Conservation (phyloP, 2,797 vertebrate genomes). For the Galaxias olidus region DNA sequence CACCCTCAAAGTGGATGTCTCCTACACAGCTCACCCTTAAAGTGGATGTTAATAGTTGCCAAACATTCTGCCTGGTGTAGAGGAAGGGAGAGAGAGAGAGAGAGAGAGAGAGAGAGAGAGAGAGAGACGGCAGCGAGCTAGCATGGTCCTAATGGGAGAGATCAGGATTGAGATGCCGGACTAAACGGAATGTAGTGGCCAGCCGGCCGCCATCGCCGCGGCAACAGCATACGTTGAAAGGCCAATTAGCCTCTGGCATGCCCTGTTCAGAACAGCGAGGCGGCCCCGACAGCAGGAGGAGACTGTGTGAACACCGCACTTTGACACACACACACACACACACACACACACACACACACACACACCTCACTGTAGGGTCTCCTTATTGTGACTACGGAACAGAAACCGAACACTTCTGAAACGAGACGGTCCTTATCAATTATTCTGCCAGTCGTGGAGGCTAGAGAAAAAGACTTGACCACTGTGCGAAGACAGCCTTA, state of each 20-base stretch:
- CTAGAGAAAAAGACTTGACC: too few relatives aligned
- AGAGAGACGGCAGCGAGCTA: neutral
- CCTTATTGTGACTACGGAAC: neutral
- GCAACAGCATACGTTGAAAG: conserved; percentile 5
- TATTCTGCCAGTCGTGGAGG: too few relatives aligned
- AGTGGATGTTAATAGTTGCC: too few relatives aligned
- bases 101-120: neutral
- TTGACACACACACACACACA: neutral
- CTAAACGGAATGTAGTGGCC: conserved; percentile 8
- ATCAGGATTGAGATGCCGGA: conserved; percentile 14
- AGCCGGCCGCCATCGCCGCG: neutral
- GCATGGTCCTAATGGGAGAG: conserved; percentile 17
- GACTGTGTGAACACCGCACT: neutral
- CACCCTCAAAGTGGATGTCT: too few relatives aligned
- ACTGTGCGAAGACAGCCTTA: too few relatives aligned
- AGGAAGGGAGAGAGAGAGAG: neutral
- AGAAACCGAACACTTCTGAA: too few relatives aligned
- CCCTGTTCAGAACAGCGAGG: neutral
- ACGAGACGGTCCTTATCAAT: too few relatives aligned
- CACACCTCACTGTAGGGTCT: neutral
- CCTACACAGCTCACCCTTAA: too few relatives aligned
- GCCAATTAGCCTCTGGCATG: neutral
- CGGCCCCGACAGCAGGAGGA: neutral
- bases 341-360: neutral
- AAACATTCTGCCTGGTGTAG: too few relatives aligned